A percentile compares a stretch with the other conserved stretches of the same genome.
Conservation (phyloP, 2,113 vertebrate genomes). For the Chascanopsetta lugubris region DNA sequence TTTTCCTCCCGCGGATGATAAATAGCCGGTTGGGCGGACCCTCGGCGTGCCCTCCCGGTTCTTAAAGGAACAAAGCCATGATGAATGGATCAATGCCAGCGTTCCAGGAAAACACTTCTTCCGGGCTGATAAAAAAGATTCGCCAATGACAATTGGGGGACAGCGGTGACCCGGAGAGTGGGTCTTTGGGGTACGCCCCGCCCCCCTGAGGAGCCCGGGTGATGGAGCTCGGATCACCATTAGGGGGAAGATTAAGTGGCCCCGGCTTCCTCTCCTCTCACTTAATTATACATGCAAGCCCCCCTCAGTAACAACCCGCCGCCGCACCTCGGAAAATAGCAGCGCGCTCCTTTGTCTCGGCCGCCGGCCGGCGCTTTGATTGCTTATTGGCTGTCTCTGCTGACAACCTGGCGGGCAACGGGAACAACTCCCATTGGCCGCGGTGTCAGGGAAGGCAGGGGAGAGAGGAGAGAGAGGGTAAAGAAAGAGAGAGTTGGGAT, state of each 20-base stretch:
- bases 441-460: slow-evolving; percentile 79
- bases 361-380: slow-evolving; percentile 87
- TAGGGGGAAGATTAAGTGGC: slow-evolving; percentile 94
- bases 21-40: slow-evolving; percentile 80
- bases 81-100: slow-evolving; percentile 87
- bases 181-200: slow-evolving; percentile 86
- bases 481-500: slow-evolving; percentile 60
- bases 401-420: slow-evolving; percentile 93
- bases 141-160: slow-evolving; percentile 88
- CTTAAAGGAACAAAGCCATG: slow-evolving; percentile 85
- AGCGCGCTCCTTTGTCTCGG: slow-evolving; percentile 85
- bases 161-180: slow-evolving; percentile 86
- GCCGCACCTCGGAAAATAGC: slow-evolving; percentile 77
- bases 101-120: slow-evolving; percentile 82
- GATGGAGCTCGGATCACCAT: slow-evolving; percentile 89
- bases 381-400: slow-evolving; percentile 95
- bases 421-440: slow-evolving; percentile 93
- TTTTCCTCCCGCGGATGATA: slow-evolving; percentile 79
- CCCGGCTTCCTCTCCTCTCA: slow-evolving; percentile 85
- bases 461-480: slow-evolving; percentile 41
- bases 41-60: slow-evolving; percentile 84
- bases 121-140: slow-evolving; percentile 87
- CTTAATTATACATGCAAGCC: slow-evolving; percentile 95
- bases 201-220: slow-evolving; percentile 82
- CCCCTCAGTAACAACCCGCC: slow-evolving; percentile 75